Evolutionary conservation across 1,140 invertebrate species (phyloP).

Genomic region (Sitobion miscanthi): DNA sequence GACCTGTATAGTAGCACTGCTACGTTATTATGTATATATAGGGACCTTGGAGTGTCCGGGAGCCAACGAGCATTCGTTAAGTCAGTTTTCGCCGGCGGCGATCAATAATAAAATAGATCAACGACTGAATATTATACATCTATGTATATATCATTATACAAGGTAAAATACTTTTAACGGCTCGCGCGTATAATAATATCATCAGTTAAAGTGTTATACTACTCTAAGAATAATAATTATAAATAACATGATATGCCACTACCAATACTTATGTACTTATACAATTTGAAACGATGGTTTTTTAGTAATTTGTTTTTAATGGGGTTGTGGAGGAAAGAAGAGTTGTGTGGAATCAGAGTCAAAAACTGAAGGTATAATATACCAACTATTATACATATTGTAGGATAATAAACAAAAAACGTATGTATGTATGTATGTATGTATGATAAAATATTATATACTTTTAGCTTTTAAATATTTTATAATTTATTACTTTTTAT

Average conservation of each 20-base stretch:
- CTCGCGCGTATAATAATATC: not conserved
- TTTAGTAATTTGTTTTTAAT: not conserved
- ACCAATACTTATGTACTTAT: not conserved
- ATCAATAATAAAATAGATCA: not conserved
- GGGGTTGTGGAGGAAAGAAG: not conserved
- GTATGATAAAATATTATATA: no score
- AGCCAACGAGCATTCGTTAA: not conserved
- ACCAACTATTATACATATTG: no score
- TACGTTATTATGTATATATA: not conserved
- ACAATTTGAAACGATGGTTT: not conserved
- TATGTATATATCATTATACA: not conserved
- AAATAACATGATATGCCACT: not conserved
- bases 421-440: no score
- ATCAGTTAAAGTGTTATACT: not conserved
- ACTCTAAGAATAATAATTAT: not conserved
- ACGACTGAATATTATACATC: not conserved
- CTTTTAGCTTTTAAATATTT: no score
- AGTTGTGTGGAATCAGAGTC: not conserved
- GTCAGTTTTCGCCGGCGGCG: slow-evolving; percentile 7
- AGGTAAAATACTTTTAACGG: not conserved
- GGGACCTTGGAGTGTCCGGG: slow-evolving; percentile 8
- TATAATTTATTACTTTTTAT: no score
- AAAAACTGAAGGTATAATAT: not conserved
- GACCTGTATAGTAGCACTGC: not conserved
- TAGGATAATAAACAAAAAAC: no score